phyloP scores from a whole-genome alignment of 2,888 invertebrate species.

The Zelleria hepariella region DNA sequence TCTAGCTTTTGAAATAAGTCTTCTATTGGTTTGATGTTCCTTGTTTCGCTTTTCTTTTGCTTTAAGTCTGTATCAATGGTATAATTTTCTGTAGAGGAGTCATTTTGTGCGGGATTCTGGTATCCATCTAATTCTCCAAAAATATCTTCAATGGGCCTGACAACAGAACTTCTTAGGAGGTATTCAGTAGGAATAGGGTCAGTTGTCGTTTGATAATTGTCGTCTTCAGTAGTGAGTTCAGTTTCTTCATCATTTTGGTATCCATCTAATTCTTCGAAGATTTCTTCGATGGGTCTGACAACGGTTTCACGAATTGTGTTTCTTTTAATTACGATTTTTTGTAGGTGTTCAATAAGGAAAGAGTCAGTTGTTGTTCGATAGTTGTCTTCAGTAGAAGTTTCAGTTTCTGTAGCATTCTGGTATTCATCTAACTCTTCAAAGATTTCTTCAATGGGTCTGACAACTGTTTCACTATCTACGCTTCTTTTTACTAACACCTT shows the following conservation, averaged over 20 bases:
- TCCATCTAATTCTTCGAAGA: no score
- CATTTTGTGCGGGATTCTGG: neutral
- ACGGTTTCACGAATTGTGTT: neutral
- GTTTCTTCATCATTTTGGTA: neutral
- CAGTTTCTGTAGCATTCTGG: neutral
- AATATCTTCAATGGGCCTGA: no score
- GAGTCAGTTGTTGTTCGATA: no score
- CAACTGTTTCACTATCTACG: neutral
- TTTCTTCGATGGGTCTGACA: no score
- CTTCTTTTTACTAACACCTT: neutral
- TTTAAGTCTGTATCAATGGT: neutral
- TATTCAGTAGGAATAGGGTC: no score
- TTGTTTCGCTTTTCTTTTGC: neutral
- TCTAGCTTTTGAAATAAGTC: neutral
- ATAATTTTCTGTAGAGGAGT: neutral
- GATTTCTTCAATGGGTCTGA: neutral
- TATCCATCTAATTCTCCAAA: no score
- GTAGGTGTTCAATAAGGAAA: no score
- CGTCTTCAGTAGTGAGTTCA: no score
- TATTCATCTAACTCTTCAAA: neutral
- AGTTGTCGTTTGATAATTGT: no score
- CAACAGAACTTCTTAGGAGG: no score
- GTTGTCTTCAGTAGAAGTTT: no score
- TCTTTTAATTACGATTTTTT: neutral
- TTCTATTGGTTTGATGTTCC: neutral